Evolutionary conservation across 2,797 vertebrate genomes (phyloP), one percentile per base, ranked within the genome.

Genomic region (Martes flavigula): DNA sequence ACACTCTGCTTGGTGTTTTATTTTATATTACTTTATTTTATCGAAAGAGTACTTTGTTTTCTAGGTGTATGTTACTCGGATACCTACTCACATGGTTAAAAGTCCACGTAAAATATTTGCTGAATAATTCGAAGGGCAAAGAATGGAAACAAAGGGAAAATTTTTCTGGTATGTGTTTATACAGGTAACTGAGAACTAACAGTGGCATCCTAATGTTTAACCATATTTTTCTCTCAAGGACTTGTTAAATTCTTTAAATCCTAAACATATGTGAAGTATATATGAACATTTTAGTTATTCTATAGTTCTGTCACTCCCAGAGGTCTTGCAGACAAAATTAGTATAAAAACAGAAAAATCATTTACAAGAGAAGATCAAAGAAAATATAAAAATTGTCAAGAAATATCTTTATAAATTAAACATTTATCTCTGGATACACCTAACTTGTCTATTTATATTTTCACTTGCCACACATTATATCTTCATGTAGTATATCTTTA

Each of bases 21-120:
- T 75, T 85, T 92, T 75, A 78, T n/a, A 91, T 2, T n/a, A 15
- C 64, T 85, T 85, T 90, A 64, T 83, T 81, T 90, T 73, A 92
- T 73, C 90, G 3, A 75, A 6, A 70, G 3, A 73, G 23, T 75
- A 87, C 12, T 38, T 35, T 62, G 25, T 73, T 62, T 90, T 40
- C 15, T 12, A 60, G 40, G 20, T 62, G 0, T 58, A 14, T 21
- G 23, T 56, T 84, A 58, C 27, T 68, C 51, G 30, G 51, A 40
- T 32, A 83, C 27, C 38, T 87, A 82, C 78, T 40, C 72, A 12
- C 3, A 54, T 43, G 2, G 11, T 56, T n/a, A 11, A 25, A 92
- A 95, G 48, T 5, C 23, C 77, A 78, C 89, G 2, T 73, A 79
- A 92, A 78, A 70, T 84, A 79, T 84, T 90, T 94, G 4, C 21